These are phyloP conservation scores for Pseudochirops cupreus DNA, from an alignment of 2,797 vertebrate genomes.

Conservation along the genomic window DNA sequence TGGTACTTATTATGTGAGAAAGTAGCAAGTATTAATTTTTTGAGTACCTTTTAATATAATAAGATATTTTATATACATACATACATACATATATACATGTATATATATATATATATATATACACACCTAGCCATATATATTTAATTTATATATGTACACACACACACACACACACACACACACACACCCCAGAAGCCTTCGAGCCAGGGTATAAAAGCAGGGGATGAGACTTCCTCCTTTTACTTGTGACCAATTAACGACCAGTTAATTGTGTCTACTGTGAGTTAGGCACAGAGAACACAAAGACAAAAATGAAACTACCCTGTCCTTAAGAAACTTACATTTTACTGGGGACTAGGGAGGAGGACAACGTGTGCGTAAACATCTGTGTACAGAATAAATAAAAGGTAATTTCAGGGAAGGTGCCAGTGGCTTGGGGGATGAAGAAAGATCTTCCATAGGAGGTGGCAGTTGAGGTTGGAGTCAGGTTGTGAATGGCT, in stretches of 20 bases:
- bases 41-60: not conserved
- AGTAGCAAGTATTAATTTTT: not conserved
- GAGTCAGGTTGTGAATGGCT: not conserved
- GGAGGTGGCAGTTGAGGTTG: not conserved
- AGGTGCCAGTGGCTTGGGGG: not conserved
- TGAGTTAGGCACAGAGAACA: not conserved
- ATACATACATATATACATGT: not conserved
- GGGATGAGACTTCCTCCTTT: not conserved
- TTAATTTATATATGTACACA: not conserved
- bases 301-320: not conserved
- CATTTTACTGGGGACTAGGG: not conserved
- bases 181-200: too few relatives aligned
- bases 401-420: not conserved
- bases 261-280: not conserved
- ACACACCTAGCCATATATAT: not conserved
- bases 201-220: not conserved
- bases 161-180: too few relatives aligned
- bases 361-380: not conserved
- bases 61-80: not conserved
- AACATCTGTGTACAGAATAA: too few relatives aligned
- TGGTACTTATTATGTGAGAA: not conserved
- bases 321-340: not conserved
- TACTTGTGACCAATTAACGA: not conserved
- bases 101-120: not conserved
- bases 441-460: not conserved